These are phyloP conservation scores for Ellobius talpinus DNA, from an alignment of 2,113 vertebrate species.

Conservation along the genomic window DNA sequence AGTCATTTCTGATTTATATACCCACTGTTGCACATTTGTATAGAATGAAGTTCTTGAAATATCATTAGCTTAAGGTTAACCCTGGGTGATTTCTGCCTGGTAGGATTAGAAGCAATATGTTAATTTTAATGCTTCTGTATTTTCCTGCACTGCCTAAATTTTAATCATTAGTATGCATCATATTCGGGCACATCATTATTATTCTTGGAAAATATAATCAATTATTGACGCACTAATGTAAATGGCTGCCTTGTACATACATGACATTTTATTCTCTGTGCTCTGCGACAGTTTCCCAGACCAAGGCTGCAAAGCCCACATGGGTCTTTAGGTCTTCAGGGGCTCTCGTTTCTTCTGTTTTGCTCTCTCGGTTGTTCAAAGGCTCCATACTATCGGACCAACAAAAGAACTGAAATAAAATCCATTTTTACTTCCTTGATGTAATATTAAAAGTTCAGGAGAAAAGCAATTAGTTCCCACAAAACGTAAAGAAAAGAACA, in stretches of 20 bases:
- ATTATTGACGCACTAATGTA: background rate
- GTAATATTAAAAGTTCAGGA: slow-evolving; percentile 32
- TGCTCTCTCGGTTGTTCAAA: background rate
- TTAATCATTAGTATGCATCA: background rate
- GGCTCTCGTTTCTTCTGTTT: background rate
- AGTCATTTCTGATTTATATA: background rate
- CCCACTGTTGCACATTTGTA: background rate
- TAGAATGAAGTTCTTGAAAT: background rate
- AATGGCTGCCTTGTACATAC: background rate
- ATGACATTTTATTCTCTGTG: background rate
- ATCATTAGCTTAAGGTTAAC: background rate
- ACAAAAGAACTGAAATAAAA: background rate
- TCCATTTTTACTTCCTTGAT: background rate
- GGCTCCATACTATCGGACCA: background rate
- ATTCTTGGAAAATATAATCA: background rate
- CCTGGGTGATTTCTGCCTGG: background rate
- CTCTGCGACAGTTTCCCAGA: background rate
- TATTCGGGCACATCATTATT: background rate
- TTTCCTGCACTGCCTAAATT: background rate
- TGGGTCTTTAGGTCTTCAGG: background rate
- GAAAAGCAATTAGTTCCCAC: background rate
- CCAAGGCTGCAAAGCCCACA: background rate
- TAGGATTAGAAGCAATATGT: background rate
- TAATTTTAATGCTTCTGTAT: background rate
- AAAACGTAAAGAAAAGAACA: background rate